A percentile compares a stretch with the other conserved stretches of the same genome.
Evolutionary conservation across 1,140 invertebrate genomes (phyloP).

Genomic region (Plodia interpunctella): DNA sequence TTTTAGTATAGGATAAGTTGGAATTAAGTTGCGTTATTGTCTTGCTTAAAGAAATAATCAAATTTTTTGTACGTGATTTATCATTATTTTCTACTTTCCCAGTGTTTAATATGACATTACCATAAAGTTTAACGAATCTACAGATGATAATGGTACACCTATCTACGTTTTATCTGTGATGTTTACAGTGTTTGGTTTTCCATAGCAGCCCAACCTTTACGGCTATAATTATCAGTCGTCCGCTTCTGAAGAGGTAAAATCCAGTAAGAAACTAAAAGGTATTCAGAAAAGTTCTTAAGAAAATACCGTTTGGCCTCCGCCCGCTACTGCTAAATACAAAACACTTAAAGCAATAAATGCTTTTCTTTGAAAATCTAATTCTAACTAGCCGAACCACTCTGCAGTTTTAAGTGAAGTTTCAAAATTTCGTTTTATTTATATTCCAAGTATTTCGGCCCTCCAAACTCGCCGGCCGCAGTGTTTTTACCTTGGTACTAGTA

Average conservation of each 20-base stretch:
- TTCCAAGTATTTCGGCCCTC: background rate
- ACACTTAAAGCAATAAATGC: conserved; percentile 6
- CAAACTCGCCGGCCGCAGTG: background rate
- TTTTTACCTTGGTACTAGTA: background rate
- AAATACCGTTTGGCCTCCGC: conserved; percentile 29
- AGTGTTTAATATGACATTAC: too few species aligned
- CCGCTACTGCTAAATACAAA: conserved; percentile 15
- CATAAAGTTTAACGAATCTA: too few species aligned
- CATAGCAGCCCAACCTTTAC: too few species aligned
- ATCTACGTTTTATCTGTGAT: too few species aligned
- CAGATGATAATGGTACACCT: too few species aligned
- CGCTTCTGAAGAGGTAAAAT: too few species aligned
- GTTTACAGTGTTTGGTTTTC: too few species aligned
- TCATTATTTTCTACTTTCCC: too few species aligned
- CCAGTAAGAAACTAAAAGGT: conserved; percentile 21
- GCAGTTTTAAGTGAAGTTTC: background rate
- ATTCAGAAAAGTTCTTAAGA: conserved; percentile 28
- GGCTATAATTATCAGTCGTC: background rate
- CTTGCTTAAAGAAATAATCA: background rate
- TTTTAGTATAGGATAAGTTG: conserved; percentile 17
- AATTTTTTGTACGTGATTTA: too few species aligned
- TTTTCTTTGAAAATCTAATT: conserved; percentile 15
- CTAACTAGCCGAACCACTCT: conserved; percentile 11
- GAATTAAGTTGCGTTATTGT: background rate
- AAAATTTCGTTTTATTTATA: conserved; percentile 5